A percentile compares a stretch with the other conserved stretches of the same genome.
Evolutionary conservation across 2,888 invertebrate genomes (phyloP).

Genomic region (Myathropa florea): DNA sequence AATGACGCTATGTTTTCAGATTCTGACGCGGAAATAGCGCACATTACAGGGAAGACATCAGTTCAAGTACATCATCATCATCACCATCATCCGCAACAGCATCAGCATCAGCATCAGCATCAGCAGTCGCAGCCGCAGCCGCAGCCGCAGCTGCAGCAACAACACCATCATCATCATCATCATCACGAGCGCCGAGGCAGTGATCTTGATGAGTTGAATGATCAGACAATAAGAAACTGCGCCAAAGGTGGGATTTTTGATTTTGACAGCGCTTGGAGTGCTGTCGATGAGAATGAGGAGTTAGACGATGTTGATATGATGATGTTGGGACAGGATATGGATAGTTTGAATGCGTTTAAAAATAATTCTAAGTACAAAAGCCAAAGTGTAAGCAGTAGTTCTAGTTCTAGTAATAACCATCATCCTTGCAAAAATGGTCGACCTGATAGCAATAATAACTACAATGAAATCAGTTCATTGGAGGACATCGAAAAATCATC

Average conservation of each 20-base stretch:
- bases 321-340: conserved; percentile 41
- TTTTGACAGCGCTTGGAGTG: conserved; percentile 78
- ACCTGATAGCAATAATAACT: conserved; percentile 65
- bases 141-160: conserved; percentile 53
- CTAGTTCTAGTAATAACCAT: conserved; percentile 54
- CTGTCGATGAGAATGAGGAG: conserved; percentile 76
- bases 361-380: conserved; percentile 65
- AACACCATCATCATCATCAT: conserved; percentile 57
- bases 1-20: conserved; percentile 83
- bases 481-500: conserved; percentile 38
- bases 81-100: conserved; percentile 64
- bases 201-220: conserved; percentile 79
- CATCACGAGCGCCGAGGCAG: conserved; percentile 73
- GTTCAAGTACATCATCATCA: conserved; percentile 77
- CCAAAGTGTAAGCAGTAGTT: conserved; percentile 65
- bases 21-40: conserved; percentile 85
- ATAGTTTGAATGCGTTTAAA: conserved; percentile 53
- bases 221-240: conserved; percentile 77
- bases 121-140: conserved; percentile 58
- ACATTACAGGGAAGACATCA: conserved; percentile 79
- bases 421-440: conserved; percentile 46
- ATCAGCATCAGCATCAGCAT: conserved; percentile 64
- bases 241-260: conserved; percentile 76
- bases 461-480: conserved; percentile 50
- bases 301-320: conserved; percentile 72